Evolutionary conservation across 2,113 vertebrate species (phyloP), one percentile per base, ranked within the genome.

Genomic region (Setophaga petechia): DNA sequence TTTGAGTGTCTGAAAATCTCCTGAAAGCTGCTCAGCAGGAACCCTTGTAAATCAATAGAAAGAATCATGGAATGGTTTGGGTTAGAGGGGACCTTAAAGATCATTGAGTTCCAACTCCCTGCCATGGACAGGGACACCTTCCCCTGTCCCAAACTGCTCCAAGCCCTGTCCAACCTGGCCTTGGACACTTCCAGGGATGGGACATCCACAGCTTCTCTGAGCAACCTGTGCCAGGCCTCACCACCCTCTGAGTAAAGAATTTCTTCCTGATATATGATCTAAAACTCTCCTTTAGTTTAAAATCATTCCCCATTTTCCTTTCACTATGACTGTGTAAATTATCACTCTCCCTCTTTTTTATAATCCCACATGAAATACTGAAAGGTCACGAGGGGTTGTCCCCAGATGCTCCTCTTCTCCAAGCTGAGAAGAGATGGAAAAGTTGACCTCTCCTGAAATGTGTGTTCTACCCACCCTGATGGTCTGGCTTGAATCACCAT

Each of bases 31-130:
- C 35, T 75, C 44, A 54, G 8, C 10, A 47, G 33, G 15, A 11
- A 1, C 3, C 2, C 17, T 75, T 0, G 0, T 12, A 6, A 4
- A 35, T 23, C 25, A 33, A 5, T 15, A 9, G 49, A 33, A 75
- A 62, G 37, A 39, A 21, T 39, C 22, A 74, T 23, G 35, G 86
- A 33, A 73, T 55, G 41, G 25, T 49, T 83, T 83, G 30, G 5
- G 27, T 23, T 22, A n/a, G n/a, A 49, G 76, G 35, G 14, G 21
- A 69, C 25, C 14, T 62, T 28, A 35, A 46, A 7, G 24, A 41
- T 31, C 9, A 1, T 5, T 6, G 15, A 12, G 9, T 76, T 83
- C 24, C n/a, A 83, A 1, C 1, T 1, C 11, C 6, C 27, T 58
- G 43, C 17, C 25, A 35, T 10, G 54, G 46, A 3, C 28, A 82